phyloP scores from a whole-genome alignment of 2,888 invertebrate species.

The Lampropteryx suffumata region DNA sequence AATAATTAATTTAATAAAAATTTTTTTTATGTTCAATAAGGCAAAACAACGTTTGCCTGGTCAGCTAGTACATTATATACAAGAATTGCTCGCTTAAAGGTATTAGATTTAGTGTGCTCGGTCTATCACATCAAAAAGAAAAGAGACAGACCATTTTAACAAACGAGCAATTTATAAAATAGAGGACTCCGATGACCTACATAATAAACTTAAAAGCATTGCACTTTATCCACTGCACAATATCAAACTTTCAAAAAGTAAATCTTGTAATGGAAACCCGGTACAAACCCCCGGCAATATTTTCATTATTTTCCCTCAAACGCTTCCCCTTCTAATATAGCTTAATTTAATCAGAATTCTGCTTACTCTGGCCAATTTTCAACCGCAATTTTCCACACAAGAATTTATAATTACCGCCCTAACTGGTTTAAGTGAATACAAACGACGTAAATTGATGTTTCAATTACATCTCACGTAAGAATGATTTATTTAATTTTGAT shows the following conservation, averaged over 20 bases:
- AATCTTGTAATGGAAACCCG: slow-evolving; percentile 48
- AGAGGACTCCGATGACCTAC: too few relatives aligned
- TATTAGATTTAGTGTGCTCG: too few relatives aligned
- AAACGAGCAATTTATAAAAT: too few relatives aligned
- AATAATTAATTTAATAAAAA: too few relatives aligned
- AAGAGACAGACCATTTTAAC: too few relatives aligned
- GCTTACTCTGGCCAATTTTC: slow-evolving; percentile 59
- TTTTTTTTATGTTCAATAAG: too few relatives aligned
- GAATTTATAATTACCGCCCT: slow-evolving; percentile 61
- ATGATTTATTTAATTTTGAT: neutral
- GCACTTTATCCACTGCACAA: neutral
- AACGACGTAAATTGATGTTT: slow-evolving; percentile 37
- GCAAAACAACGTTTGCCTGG: too few relatives aligned
- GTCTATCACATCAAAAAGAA: too few relatives aligned
- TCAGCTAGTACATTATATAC: too few relatives aligned
- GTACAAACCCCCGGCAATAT: slow-evolving; percentile 59
- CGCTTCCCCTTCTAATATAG: slow-evolving; percentile 70
- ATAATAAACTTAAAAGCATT: slow-evolving; percentile 3
- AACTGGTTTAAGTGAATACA: slow-evolving; percentile 41
- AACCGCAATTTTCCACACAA: slow-evolving; percentile 62
- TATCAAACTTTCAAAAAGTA: slow-evolving; percentile 28
- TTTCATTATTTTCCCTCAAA: slow-evolving; percentile 75
- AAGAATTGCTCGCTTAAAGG: too few relatives aligned
- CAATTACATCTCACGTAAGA: slow-evolving; percentile 24
- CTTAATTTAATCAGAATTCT: slow-evolving; percentile 76